phyloP scores from a whole-genome alignment of 2,797 vertebrate species.

The Phoeniculus purpureus region DNA sequence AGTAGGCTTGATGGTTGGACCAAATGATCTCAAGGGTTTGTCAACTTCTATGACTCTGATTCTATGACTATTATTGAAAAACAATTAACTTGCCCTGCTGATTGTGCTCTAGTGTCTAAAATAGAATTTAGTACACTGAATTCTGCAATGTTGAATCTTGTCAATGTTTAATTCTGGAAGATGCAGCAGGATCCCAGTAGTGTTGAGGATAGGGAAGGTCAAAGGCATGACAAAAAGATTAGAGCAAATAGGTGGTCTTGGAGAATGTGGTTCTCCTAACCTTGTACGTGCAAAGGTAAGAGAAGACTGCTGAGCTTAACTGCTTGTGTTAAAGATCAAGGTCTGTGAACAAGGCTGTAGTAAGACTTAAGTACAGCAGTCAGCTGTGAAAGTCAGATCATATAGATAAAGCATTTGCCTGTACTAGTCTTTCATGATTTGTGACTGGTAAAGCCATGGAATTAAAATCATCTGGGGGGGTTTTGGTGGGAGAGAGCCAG shows the following conservation, averaged over 20 bases:
- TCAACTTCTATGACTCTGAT: no score
- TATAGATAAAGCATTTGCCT: not conserved
- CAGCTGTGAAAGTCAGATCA: not conserved
- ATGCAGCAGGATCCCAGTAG: not conserved
- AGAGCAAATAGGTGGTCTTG: not conserved
- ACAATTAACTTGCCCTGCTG: not conserved
- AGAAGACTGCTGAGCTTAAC: not conserved
- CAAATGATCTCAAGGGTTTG: no score
- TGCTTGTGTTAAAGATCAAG: not conserved
- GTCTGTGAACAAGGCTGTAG: not conserved
- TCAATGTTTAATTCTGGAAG: not conserved
- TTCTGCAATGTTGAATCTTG: not conserved
- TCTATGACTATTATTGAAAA: no score
- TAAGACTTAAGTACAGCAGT: not conserved
- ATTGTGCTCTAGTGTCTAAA: not conserved
- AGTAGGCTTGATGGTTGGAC: no score
- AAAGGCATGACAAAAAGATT: not conserved
- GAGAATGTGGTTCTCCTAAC: not conserved
- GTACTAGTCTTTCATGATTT: not conserved
- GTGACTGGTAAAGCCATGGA: not conserved
- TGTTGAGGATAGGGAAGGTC: not conserved
- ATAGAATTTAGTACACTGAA: not conserved
- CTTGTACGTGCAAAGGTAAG: rapidly evolving
- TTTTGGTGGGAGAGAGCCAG: not conserved
- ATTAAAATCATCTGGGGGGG: not conserved